These are phyloP conservation scores for Myxocyprinus asiaticus DNA, from an alignment of 2,113 vertebrate genomes.

Conservation along the genomic window DNA sequence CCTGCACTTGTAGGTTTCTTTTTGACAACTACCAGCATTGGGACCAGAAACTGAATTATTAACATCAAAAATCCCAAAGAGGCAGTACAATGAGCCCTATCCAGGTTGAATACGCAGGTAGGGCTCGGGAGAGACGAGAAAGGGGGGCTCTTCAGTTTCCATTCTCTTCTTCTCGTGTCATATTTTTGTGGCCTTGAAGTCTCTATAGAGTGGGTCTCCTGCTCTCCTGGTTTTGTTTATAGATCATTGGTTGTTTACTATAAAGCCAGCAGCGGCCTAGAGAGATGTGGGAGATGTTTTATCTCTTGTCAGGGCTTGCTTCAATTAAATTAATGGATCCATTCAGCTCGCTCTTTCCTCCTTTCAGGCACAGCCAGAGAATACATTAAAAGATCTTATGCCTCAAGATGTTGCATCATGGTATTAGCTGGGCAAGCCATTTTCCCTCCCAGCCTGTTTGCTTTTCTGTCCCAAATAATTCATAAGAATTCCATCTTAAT, in stretches of 20 bases:
- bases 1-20: constrained; percentile 59
- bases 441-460: constrained; percentile 75
- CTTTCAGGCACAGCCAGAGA: constrained; percentile 88
- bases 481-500: constrained; percentile 81
- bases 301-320: constrained; percentile 94
- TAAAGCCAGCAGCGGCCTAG: constrained; percentile 81
- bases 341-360: constrained; percentile 89
- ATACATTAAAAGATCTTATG: constrained; percentile 99
- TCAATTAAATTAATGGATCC: constrained; percentile 99
- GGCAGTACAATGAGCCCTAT: constrained; percentile 69
- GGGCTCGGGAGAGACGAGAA: constrained; percentile 50
- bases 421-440: constrained; percentile 86
- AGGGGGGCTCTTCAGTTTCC: constrained; percentile 78
- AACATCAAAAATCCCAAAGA: constrained; percentile 69
- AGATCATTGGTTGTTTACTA: constrained; percentile 93
- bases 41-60: constrained; percentile 73
- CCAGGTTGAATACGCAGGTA: constrained; percentile 69
- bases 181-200: constrained; percentile 87
- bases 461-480: constrained; percentile 82
- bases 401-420: constrained; percentile 93
- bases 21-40: constrained; percentile 64
- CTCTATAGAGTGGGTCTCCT: constrained; percentile 75
- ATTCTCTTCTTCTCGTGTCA: constrained; percentile 81
- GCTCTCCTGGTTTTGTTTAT: constrained; percentile 79
- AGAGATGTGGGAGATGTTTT: constrained; percentile 95